Evolutionary conservation across 2,888 invertebrate species (phyloP).

Genomic region (Agapostemon virescens): DNA sequence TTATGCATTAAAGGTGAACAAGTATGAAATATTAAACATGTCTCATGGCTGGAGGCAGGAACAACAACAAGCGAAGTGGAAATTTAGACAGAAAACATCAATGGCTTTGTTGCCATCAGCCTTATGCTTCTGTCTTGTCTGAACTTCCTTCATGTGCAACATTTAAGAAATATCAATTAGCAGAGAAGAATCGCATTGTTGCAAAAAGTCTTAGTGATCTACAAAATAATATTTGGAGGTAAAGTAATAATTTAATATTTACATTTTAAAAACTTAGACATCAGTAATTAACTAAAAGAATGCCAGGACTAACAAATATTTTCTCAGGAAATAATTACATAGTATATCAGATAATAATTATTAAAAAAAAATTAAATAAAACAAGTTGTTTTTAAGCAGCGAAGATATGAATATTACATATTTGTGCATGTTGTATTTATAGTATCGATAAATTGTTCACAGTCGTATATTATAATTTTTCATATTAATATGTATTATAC

Average conservation of each 20-base stretch:
- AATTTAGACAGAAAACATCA: slow-evolving; percentile 74
- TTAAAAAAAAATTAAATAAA: background rate
- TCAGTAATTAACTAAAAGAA: background rate
- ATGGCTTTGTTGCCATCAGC: slow-evolving; percentile 68
- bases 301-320: background rate
- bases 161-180: slow-evolving; percentile 70
- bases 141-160: slow-evolving; percentile 66
- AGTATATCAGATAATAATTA: background rate
- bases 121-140: slow-evolving; percentile 63
- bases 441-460: slow-evolving; percentile 8
- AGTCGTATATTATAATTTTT: slow-evolving; percentile 18
- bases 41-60: slow-evolving; percentile 79
- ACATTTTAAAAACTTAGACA: background rate
- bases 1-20: slow-evolving; percentile 69
- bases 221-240: slow-evolving; percentile 75
- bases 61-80: slow-evolving; percentile 74
- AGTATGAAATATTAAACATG: slow-evolving; percentile 77
- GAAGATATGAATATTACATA: slow-evolving; percentile 23
- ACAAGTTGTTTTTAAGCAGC: background rate
- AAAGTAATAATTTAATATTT: slow-evolving; percentile 35
- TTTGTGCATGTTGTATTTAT: slow-evolving; percentile 32
- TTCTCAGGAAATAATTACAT: background rate
- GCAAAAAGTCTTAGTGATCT: slow-evolving; percentile 67
- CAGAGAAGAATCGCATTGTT: slow-evolving; percentile 67
- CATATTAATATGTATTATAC: slow-evolving; percentile 29